Evolutionary conservation across 2,113 vertebrate species (phyloP).

Genomic region (Sebastes fasciatus): DNA sequence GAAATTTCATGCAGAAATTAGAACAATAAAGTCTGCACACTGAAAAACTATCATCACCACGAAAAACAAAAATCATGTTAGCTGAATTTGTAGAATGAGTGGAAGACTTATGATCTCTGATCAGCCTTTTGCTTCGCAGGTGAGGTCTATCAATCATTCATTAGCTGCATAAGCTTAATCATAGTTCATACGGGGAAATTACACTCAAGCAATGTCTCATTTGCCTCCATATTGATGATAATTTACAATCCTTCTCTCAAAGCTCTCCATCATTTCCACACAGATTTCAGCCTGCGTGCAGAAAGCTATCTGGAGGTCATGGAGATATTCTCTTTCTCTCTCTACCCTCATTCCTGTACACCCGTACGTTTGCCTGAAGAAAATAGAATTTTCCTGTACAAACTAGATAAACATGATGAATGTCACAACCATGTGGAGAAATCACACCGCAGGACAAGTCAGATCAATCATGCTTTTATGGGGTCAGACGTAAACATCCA

Average conservation of each 20-base stretch:
- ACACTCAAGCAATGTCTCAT: not conserved
- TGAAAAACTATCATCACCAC: not conserved
- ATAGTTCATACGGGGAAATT: not conserved
- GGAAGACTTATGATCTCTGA: not conserved
- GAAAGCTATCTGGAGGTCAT: conserved; percentile 13
- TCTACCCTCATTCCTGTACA: not conserved
- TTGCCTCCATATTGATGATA: not conserved
- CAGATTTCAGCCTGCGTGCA: conserved; percentile 12
- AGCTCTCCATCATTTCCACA: not conserved
- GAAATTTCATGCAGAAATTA: not conserved
- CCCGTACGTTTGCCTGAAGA: not conserved
- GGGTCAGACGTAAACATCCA: not conserved
- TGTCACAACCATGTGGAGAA: conserved; percentile 13
- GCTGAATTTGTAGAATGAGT: not conserved
- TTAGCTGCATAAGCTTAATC: not conserved
- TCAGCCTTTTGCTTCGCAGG: not conserved
- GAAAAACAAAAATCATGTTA: not conserved
- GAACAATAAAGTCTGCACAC: not conserved
- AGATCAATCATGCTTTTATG: conserved; percentile 10
- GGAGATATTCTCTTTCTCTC: not conserved
- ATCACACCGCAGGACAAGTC: not conserved
- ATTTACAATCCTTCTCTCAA: conserved; percentile 25
- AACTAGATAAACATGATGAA: conserved; percentile 11
- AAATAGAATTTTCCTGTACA: not conserved
- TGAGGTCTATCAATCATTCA: not conserved